Percentiles rank a stretch among this genome's conserved stretches.
These are phyloP conservation scores for Lamprologus callipterus DNA, from an alignment of 2,113 vertebrate species.

Conservation along the genomic window DNA sequence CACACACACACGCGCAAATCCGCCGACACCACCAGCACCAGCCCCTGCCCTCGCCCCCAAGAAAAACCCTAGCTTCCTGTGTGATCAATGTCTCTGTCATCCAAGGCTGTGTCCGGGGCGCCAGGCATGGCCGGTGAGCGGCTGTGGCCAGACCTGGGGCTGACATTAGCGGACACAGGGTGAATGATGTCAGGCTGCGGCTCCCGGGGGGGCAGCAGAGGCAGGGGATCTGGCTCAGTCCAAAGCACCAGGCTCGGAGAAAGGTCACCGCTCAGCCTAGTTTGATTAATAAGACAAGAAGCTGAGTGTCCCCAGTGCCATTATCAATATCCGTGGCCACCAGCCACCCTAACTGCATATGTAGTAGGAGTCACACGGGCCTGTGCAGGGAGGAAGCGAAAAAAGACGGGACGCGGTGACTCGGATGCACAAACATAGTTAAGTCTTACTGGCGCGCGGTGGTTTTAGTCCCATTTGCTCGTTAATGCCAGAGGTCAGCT, in stretches of 20 bases:
- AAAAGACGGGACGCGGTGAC: background rate
- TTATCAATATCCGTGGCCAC: slow-evolving; percentile 69
- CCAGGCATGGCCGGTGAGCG: slow-evolving; percentile 29
- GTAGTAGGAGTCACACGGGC: slow-evolving; percentile 13
- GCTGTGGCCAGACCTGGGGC: slow-evolving; percentile 63
- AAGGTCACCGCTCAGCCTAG: slow-evolving; percentile 78
- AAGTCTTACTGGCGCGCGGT: background rate
- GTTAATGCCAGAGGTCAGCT: slow-evolving; percentile 61
- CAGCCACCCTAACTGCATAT: slow-evolving; percentile 43
- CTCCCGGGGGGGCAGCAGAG: slow-evolving; percentile 41
- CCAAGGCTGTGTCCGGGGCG: slow-evolving; percentile 42
- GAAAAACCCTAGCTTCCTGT: slow-evolving; percentile 62
- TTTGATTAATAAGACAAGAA: slow-evolving; percentile 86
- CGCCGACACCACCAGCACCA: background rate
- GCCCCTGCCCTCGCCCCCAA: background rate
- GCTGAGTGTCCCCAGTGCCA: slow-evolving; percentile 67
- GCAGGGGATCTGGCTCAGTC: slow-evolving; percentile 58
- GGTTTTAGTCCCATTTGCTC: slow-evolving; percentile 25
- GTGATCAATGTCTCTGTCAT: slow-evolving; percentile 80
- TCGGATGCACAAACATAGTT: background rate
- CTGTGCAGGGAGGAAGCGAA: background rate
- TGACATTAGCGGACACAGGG: slow-evolving; percentile 75
- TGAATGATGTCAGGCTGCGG: slow-evolving; percentile 69
- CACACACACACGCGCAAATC: background rate
- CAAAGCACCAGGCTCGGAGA: slow-evolving; percentile 57